Evolutionary conservation across 64 coral and sea anemone genomes (phyloP).

Genomic region (Exaiptasia diaphana): DNA sequence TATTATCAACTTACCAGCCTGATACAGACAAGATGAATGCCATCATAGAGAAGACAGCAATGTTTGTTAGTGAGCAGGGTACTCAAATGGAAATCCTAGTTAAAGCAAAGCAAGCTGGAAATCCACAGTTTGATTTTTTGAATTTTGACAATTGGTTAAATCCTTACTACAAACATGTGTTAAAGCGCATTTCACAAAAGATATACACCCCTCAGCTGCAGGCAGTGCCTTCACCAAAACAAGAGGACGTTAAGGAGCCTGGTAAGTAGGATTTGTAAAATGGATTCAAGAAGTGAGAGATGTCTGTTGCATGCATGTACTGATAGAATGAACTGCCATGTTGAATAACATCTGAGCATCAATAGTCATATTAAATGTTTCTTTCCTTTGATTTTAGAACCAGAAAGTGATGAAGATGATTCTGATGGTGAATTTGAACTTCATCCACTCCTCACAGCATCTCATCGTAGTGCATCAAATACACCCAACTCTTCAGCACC

Average conservation of each 20-base stretch:
- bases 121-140: slow-evolving; percentile 97
- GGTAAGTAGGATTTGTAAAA: neutral
- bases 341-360: too few relatives aligned
- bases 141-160: slow-evolving; percentile 89
- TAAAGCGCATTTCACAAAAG: slow-evolving; percentile 65
- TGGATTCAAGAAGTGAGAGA: too few relatives aligned
- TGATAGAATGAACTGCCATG: too few relatives aligned
- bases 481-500: slow-evolving; percentile 45
- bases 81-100: slow-evolving; percentile 96
- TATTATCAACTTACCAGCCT: slow-evolving; percentile 50
- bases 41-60: slow-evolving; percentile 89
- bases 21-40: slow-evolving; percentile 89
- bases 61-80: slow-evolving; percentile 87
- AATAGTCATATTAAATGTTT: neutral
- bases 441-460: slow-evolving; percentile 88
- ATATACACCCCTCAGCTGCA: slow-evolving; percentile 58
- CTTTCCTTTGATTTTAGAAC: neutral
- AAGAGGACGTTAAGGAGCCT: slow-evolving; percentile 17
- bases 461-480: slow-evolving; percentile 55
- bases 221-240: slow-evolving; percentile 25
- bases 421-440: slow-evolving; percentile 92
- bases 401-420: slow-evolving; percentile 70
- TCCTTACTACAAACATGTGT: slow-evolving; percentile 87
- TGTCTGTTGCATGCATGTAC: too few relatives aligned
- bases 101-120: slow-evolving; percentile 97